Percentiles rank a stretch among this genome's conserved stretches.
Conservation (phyloP, 2,113 vertebrate genomes). For the Platysternon megacephalum region DNA sequence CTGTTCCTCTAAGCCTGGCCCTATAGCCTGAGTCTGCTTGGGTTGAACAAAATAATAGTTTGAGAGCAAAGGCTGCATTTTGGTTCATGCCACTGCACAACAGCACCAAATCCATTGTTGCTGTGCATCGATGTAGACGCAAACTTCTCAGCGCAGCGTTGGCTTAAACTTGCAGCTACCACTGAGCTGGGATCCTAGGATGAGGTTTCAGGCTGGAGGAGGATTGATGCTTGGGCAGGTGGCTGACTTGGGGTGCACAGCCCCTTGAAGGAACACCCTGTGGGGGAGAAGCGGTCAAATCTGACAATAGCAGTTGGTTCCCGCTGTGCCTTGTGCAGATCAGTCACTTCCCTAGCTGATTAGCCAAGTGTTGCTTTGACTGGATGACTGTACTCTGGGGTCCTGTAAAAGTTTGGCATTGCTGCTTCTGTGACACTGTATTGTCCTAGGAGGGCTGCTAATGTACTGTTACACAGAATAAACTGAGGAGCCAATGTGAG, state of each 20-base stretch:
- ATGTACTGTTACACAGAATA: not conserved
- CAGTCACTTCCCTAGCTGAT: fast-evolving
- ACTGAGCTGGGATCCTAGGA: not conserved
- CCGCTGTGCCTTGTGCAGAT: not conserved
- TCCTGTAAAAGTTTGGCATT: not conserved
- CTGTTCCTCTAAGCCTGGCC: not conserved
- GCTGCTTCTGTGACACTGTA: not conserved
- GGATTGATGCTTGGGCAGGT: not conserved
- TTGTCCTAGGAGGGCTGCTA: not conserved
- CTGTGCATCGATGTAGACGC: no score
- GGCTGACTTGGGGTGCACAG: not conserved
- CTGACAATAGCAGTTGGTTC: not conserved
- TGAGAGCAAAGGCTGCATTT: not conserved
- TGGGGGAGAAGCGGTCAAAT: slow-evolving; percentile 29
- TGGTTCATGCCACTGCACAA: not conserved
- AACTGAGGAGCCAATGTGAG: not conserved
- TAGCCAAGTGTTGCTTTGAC: not conserved
- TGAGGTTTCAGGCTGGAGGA: not conserved
- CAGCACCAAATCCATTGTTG: not conserved
- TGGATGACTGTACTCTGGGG: not conserved
- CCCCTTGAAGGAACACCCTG: fast-evolving
- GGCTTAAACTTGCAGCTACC: not conserved
- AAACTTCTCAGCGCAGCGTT: not conserved
- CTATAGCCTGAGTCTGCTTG: not conserved
- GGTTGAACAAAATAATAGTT: not conserved